Base-by-base conservation (phyloP, 2,888 invertebrate species). In the Ennomos fuscantarius region DNA sequence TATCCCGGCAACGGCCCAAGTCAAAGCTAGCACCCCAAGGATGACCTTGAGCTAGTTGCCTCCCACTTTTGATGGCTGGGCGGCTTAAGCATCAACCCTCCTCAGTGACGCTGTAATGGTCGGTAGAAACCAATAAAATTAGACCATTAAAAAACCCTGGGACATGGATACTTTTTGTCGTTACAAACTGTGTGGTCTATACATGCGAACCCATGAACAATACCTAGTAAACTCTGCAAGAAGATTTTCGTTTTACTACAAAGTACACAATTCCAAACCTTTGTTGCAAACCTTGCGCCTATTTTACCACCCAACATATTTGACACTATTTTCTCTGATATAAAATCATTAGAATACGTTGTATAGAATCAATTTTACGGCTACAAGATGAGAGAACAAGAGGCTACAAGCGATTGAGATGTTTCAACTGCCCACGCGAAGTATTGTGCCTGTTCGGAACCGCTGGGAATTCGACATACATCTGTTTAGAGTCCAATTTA, bases 401-500 rank as follows among this genome's bases (percentile, higher is more conserved):
- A 59, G 70, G 64, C 69, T 68, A 85, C 86, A 83, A 77, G 74
- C 81, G 80, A 88, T 88, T 87, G 87, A 87, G 86, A 79, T 84
- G 88, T 85, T 54, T 69, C 66, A 63, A 65, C 73, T 78, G 82
- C 82, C 78, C 76, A 79, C 75, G 66, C 72, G 66, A 72, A 71
- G 68, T 72, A 82, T 83, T 76, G 69, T 69, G 62, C 68, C 68
- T 65, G 59, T 59, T 36, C 24, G 54, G 64, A 60, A 61, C 35
- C 32, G 55, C 46, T 62, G 58, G 49, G 49, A 41, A 58, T 54
- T 59, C 58, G 53, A 53, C 53, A 31, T 40, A 52, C 43, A 48
- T 52, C 48, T 48, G 52, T 52, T 56, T 36, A 32, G 36, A 35
- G 24, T 10, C 9, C 15, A 46, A 46, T 53, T 58, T 58, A 58